Conservation (phyloP, 2,113 vertebrate species). For the Eleginops maclovinus region DNA sequence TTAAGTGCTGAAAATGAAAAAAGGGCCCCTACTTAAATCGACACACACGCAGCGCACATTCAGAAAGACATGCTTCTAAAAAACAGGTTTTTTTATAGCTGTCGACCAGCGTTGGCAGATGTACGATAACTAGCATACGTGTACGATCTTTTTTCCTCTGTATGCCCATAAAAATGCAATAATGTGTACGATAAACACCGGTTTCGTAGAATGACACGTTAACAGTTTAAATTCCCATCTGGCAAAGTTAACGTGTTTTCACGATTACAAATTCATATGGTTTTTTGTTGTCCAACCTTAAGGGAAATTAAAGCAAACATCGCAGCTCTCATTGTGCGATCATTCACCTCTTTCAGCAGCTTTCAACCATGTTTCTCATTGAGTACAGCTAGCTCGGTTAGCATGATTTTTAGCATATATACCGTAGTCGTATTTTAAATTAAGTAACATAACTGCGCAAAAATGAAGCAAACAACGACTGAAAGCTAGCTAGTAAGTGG, state of each 20-base stretch:
- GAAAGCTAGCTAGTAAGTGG: not conserved
- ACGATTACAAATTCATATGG: no score
- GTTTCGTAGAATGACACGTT: no score
- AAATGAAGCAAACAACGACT: not conserved
- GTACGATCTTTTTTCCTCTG: no score
- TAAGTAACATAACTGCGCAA: not conserved
- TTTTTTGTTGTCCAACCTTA: no score
- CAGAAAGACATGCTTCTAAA: constrained; percentile 2
- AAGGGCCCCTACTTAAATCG: constrained; percentile 38
- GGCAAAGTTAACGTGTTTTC: no score
- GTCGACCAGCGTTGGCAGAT: constrained; percentile 8
- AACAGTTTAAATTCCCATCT: no score
- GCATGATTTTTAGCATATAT: no score
- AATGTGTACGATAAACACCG: no score
- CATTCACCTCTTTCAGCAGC: not conserved
- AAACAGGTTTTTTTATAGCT: not conserved
- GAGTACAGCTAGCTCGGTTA: not conserved
- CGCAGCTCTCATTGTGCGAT: not conserved
- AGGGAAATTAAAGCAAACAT: not conserved
- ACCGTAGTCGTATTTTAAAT: no score
- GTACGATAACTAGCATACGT: no score
- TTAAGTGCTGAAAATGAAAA: constrained; percentile 50
- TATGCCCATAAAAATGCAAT: no score
- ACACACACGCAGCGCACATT: constrained; percentile 19
- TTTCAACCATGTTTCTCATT: not conserved